These are phyloP conservation scores for Mus caroli DNA, from an alignment of 2,797 vertebrate species.

Conservation along the genomic window DNA sequence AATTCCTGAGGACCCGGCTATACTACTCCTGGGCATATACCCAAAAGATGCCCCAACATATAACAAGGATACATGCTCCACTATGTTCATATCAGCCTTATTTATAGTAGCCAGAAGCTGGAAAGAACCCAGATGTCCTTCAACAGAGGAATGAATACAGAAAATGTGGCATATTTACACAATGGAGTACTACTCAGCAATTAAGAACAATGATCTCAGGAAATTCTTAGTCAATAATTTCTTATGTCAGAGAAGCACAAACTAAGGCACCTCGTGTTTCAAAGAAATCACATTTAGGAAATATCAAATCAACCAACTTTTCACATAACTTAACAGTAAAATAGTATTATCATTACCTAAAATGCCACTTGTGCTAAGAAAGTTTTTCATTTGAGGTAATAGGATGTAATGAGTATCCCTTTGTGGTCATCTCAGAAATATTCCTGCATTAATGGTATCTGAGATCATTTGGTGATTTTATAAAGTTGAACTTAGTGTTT, in stretches of 20 bases:
- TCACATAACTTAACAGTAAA: constrained; percentile 41
- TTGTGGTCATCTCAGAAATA: not conserved
- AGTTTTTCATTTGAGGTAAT: not conserved
- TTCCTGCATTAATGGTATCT: not conserved
- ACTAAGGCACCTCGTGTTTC: not conserved
- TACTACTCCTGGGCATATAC: no score
- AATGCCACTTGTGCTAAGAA: not conserved
- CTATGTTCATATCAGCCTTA: no score
- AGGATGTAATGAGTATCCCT: not conserved
- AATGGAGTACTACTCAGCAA: no score
- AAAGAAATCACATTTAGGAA: not conserved
- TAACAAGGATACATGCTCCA: no score
- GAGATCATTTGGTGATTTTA: not conserved
- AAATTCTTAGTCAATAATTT: not conserved
- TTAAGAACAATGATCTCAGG: no score
- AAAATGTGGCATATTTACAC: no score
- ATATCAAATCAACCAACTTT: not conserved
- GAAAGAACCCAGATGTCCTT: no score
- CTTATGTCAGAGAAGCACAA: not conserved
- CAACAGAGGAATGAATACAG: no score
- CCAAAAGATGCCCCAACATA: no score
- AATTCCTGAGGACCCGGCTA: no score
- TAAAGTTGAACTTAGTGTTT: not conserved
- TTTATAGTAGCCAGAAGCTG: no score
- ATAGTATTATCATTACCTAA: not conserved